Percentiles rank a stretch among this genome's conserved stretches.
phyloP scores from a whole-genome alignment of 2,113 vertebrate genomes.

The Malurus cyaneus region DNA sequence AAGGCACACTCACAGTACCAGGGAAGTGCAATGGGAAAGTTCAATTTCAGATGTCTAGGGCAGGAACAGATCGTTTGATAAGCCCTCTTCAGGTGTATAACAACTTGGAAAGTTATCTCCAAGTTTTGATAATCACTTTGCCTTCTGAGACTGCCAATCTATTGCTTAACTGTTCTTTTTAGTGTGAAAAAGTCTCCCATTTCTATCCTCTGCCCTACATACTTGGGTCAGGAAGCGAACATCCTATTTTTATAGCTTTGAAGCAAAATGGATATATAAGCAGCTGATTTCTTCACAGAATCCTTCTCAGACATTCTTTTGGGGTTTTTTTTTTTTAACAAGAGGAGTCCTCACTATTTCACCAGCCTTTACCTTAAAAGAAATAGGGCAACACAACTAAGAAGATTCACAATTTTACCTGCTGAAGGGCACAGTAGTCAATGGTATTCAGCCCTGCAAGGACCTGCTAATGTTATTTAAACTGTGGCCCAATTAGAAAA shows the following conservation, averaged over 20 bases:
- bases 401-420: constrained; percentile 11
- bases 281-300: constrained; percentile 65
- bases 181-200: constrained; percentile 53
- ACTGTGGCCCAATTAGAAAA: neutral
- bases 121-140: constrained; percentile 54
- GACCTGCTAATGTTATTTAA: neutral
- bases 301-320: constrained; percentile 27
- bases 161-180: constrained; percentile 51
- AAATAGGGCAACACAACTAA: constrained; percentile 55
- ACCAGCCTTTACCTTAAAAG: constrained; percentile 24
- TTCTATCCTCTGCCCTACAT: constrained; percentile 63
- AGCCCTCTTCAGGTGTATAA: neutral
- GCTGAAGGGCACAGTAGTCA: constrained; percentile 38
- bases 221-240: constrained; percentile 61
- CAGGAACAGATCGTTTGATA: constrained; percentile 22
- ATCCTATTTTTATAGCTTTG: constrained; percentile 68
- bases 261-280: constrained; percentile 53
- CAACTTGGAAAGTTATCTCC: constrained; percentile 51
- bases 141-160: constrained; percentile 12
- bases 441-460: neutral
- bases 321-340: neutral
- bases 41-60: constrained; percentile 38
- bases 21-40: neutral
- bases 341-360: constrained; percentile 14
- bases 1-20: neutral